Conservation (phyloP, 2,797 vertebrate species). For the Acipenser transmontanus region DNA sequence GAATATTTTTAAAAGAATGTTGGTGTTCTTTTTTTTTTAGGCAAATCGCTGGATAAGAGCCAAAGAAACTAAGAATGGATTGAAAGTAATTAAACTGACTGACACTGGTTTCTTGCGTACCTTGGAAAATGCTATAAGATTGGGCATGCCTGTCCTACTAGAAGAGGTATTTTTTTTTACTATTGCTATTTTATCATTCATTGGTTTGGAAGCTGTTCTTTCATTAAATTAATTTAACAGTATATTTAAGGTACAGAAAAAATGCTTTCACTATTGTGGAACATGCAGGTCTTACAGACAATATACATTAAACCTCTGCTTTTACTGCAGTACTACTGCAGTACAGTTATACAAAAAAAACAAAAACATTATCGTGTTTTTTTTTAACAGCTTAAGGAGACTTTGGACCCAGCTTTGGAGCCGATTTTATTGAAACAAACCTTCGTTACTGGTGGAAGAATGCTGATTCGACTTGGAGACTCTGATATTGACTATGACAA, state of each 20-base stretch:
- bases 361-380: slow-evolving; percentile 4
- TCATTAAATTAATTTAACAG: background rate
- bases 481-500: slow-evolving; percentile 79
- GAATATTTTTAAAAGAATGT: background rate
- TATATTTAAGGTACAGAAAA: background rate
- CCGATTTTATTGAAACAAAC: slow-evolving; percentile 79
- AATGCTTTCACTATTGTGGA: background rate
- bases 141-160: slow-evolving; percentile 70
- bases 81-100: slow-evolving; percentile 78
- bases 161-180: slow-evolving; percentile 62
- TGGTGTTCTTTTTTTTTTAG: slow-evolving; percentile 33
- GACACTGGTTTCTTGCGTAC: slow-evolving; percentile 65
- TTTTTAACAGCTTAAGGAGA: slow-evolving; percentile 66
- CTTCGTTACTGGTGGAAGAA: slow-evolving; percentile 67
- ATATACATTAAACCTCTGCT: background rate
- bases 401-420: slow-evolving; percentile 73
- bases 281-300: background rate
- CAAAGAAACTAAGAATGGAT: slow-evolving; percentile 63
- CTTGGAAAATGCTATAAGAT: slow-evolving; percentile 70
- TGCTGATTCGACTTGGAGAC: slow-evolving; percentile 76
- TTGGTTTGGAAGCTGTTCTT: background rate
- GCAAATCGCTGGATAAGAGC: slow-evolving; percentile 78
- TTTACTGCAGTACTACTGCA: background rate
- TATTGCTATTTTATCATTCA: background rate
- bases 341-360: slow-evolving; percentile 5